Evolutionary conservation across 2,797 vertebrate species (phyloP).

Genomic region (Halcyon chelicuti): DNA sequence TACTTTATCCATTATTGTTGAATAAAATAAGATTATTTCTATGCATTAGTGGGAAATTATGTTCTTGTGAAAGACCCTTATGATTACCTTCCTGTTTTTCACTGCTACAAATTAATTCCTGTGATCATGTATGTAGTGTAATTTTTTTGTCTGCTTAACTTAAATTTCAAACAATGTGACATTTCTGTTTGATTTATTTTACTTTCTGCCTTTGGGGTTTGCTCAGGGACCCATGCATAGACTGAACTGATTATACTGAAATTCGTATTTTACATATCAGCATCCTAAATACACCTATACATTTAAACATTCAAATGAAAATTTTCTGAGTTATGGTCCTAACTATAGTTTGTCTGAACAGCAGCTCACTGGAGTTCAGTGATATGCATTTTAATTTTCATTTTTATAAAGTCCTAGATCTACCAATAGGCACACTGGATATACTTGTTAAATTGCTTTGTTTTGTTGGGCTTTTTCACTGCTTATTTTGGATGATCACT

Average conservation of each 20-base stretch:
- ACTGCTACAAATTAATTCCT: not conserved
- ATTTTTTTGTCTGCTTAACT: not conserved
- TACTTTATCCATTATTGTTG: not conserved
- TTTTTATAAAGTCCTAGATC: not conserved
- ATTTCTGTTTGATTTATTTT: conserved; percentile 1
- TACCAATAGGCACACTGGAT: not conserved
- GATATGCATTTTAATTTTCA: not conserved
- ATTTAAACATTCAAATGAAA: not conserved
- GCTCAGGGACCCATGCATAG: not conserved
- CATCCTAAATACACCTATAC: not conserved
- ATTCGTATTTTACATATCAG: not conserved
- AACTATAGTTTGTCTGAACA: not conserved
- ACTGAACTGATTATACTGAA: not conserved
- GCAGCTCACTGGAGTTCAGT: not conserved
- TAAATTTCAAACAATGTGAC: not conserved
- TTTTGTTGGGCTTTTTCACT: not conserved
- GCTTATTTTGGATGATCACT: not conserved
- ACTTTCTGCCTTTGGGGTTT: not conserved
- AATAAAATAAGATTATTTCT: not conserved
- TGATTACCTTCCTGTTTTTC: not conserved
- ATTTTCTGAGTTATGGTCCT: not conserved
- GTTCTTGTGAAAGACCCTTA: not conserved
- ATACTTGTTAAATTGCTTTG: not conserved
- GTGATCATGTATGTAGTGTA: not conserved
- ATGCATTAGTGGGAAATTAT: not conserved